These are phyloP conservation scores for Sylvietta virens DNA, from an alignment of 2,113 vertebrate genomes.

Conservation along the genomic window DNA sequence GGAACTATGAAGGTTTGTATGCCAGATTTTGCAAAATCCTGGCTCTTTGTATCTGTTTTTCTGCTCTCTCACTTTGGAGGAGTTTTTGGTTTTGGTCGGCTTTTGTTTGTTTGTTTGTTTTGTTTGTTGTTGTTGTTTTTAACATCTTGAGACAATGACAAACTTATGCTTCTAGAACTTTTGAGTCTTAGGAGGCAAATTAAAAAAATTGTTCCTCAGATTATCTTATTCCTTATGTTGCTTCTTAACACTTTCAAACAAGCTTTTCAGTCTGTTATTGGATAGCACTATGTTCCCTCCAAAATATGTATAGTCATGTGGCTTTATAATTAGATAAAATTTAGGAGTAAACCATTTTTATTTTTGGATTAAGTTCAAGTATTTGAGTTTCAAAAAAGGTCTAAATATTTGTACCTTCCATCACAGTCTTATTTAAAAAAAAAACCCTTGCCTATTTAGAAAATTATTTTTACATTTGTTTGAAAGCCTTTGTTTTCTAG, in stretches of 20 bases:
- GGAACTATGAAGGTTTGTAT: not conserved
- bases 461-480: not conserved
- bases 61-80: not conserved
- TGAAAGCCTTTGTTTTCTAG: not conserved
- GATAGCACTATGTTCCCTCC: not conserved
- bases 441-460: not conserved
- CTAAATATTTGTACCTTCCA: not conserved
- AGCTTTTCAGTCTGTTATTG: not conserved
- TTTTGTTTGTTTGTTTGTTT: not conserved
- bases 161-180: not conserved
- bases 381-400: not conserved
- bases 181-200: not conserved
- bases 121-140: not conserved
- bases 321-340: not conserved
- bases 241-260: not conserved
- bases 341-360: not conserved
- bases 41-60: not conserved
- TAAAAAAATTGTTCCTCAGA: not conserved
- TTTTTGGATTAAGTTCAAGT: not conserved
- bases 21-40: not conserved
- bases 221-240: not conserved
- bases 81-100: not conserved
- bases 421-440: not conserved
- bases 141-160: not conserved
- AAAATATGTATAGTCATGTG: not conserved